Base-by-base conservation (phyloP, 2,797 vertebrate genomes). In the Mormyrus proboscirostris region DNA sequence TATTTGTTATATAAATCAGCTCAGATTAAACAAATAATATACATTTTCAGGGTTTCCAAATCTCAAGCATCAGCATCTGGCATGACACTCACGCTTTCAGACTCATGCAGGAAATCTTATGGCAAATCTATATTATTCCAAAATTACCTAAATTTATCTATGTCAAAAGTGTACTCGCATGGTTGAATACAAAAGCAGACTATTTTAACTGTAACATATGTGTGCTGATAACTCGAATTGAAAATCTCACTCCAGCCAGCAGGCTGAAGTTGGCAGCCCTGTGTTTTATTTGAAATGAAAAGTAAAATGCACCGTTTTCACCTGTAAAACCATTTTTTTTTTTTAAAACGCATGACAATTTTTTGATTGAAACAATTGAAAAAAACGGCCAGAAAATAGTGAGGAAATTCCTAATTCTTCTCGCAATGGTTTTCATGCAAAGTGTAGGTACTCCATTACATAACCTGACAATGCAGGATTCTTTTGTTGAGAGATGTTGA, bases 381-480 rank as follows among this genome's bases (percentile, higher is more conserved):
- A 69, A 69, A 29, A 69, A 1, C 10, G 0, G 10, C 25, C 62
- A 4, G 62, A 14, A 69, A 69, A 69, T 69, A 14, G 3, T 55
- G 53, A 55, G 62, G 62, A 12, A 33, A 69, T 44, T 76, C 16
- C 33, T 79, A 79, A 44, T 79, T 79, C 73, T 7, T 44, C 33
- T 79, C 0, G 0, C 7, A 44, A 44, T 2, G 6, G 33, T 38
- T 2, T 19, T 79, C 73, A 44, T 44, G 38, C 73, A 79, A 41
- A 19, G 38, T 16, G 33, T 16, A 16, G 25, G 38, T 38, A 79
- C 12, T 41, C 33, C 33, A 44, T 79, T 44, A 95, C 95, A 44
- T 79, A 79, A 79, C 73, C 33, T 44, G 38, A 76, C 33, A 76
- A 76, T 44, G 3, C 38, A 76, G 14, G 38, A 19, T 44, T 79